phyloP scores from a whole-genome alignment of 2,888 invertebrate genomes.

The Dolomedes plantarius region DNA sequence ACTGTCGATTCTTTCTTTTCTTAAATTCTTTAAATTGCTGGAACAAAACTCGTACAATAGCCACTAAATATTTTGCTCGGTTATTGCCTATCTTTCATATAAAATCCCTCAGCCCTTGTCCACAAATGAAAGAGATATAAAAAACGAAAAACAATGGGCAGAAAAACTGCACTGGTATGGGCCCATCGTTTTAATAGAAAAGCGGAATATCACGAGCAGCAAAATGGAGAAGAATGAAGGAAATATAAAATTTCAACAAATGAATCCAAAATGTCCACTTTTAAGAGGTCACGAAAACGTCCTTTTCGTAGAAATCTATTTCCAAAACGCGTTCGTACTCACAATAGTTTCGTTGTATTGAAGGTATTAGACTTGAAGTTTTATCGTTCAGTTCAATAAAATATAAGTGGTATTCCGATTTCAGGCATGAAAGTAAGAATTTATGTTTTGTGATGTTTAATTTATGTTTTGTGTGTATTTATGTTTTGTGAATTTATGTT shows the following conservation, averaged over 20 bases:
- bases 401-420: no score
- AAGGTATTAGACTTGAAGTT: no score
- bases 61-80: slow-evolving; percentile 55
- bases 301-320: slow-evolving; percentile 51
- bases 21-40: slow-evolving; percentile 16
- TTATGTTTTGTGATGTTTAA: no score
- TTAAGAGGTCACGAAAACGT: slow-evolving; percentile 53
- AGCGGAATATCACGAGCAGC: slow-evolving; percentile 31
- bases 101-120: background rate
- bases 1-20: slow-evolving; percentile 29
- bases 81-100: background rate
- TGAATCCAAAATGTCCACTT: slow-evolving; percentile 41
- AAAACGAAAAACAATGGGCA: slow-evolving; percentile 43
- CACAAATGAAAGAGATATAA: slow-evolving; percentile 37
- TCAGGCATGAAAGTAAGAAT: no score
- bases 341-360: no score
- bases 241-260: slow-evolving; percentile 38
- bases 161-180: background rate
- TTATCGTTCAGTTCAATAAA: no score
- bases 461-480: no score
- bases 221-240: slow-evolving; percentile 42
- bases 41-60: slow-evolving; percentile 48
- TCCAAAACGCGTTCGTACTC: slow-evolving; percentile 42
- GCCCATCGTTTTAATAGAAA: slow-evolving; percentile 20
- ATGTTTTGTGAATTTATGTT: no score